phyloP scores from a whole-genome alignment of 2,888 invertebrate genomes.

The Desoria tigrina region DNA sequence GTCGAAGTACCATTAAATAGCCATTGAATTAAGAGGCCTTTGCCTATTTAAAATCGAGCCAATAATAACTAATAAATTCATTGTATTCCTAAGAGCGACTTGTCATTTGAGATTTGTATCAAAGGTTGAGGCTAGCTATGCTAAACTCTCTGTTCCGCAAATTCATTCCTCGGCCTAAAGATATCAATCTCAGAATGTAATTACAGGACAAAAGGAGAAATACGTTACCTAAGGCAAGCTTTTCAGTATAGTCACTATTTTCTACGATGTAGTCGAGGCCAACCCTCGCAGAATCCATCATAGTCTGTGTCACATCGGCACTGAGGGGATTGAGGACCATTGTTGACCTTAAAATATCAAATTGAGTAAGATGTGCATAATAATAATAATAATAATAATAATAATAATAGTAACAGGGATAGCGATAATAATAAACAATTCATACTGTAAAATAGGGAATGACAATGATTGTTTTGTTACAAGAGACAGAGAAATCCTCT shows the following conservation, averaged over 20 bases:
- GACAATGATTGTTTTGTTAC: background rate
- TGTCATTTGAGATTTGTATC: no score
- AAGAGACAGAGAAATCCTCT: background rate
- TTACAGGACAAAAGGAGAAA: background rate
- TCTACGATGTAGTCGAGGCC: constrained; percentile 93
- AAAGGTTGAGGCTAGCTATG: no score
- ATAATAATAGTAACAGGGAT: no score
- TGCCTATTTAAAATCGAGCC: no score
- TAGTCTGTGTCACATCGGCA: constrained; percentile 34
- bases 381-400: background rate
- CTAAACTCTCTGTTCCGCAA: no score
- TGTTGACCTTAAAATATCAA: constrained; percentile 17
- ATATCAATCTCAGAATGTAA: no score
- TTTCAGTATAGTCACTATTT: constrained; percentile 86
- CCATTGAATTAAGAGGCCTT: no score
- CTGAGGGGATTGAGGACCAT: constrained; percentile 15
- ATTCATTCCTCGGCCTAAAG: no score
- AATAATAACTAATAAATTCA: no score
- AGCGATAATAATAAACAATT: no score
- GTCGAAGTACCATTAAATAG: no score
- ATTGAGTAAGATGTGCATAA: background rate
- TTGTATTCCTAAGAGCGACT: no score
- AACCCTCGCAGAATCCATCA: constrained; percentile 81
- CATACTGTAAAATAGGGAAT: background rate
- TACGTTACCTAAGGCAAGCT: constrained; percentile 74